Evolutionary conservation across 2,888 invertebrate genomes (phyloP), one percentile per base, ranked within the genome.

Genomic region (Mimachlamys varia): DNA sequence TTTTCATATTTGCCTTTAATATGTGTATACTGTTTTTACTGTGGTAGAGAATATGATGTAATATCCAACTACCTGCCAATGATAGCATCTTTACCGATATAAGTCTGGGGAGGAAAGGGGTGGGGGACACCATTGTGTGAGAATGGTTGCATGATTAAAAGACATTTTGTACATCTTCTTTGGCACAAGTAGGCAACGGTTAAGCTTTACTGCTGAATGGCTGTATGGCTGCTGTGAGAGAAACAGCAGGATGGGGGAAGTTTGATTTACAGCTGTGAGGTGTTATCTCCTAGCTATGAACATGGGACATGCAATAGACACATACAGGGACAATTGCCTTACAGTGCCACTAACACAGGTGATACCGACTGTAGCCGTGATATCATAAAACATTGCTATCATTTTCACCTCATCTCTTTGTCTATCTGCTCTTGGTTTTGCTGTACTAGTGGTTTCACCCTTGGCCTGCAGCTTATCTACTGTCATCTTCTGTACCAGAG

Each of bases 241-340:
- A 27, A 76, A 33, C 76, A 10, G 33, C 33, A 33, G 76, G 76
- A 33, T 76, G 10, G 62, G n/a, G 15, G 13, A 53, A 53, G 58
- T 58, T 22, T 76, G 76, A 76, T 76, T 76, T 27, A 76, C 33
- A 33, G 76, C 5, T 76, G 27, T 33, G 76, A 27, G 76, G 33
- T 33, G 15, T 27, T 76, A 76, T 76, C 76, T 10, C 33, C 10
- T 76, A 13, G 33, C 33, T 33, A 76, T 76, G 76, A 33, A 76
- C 76, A 76, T 76, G 76, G 76, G 76, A 76, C 76, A 76, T 76
- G 76, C 76, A 76, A 76, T 76, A 76, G 76, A 76, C 76, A 27
- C 33, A 76, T 76, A 33, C 33, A 76, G 76, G 76, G 76, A 76
- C 76, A 76, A 76, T 76, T 76, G 76, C 33, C 33, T 76, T 33